These are phyloP conservation scores for Balaenoptera acutorostrata DNA, from an alignment of 2,113 vertebrate species.

Conservation along the genomic window DNA sequence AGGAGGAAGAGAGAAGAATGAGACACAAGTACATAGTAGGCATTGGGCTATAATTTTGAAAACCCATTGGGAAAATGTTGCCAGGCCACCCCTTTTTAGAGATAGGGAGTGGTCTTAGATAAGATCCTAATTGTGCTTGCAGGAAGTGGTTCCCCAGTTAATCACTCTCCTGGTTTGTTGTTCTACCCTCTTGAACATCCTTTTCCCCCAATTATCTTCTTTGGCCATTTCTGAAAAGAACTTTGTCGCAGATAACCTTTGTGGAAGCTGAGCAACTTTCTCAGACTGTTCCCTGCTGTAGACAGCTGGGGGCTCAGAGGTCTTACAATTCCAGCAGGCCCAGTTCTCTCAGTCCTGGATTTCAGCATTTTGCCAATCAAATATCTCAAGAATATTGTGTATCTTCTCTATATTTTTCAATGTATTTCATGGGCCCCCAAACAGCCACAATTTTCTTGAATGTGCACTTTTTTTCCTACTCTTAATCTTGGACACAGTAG, in stretches of 20 bases:
- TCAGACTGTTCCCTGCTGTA: not conserved
- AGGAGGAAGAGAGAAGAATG: not conserved
- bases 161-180: not conserved
- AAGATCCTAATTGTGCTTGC: not conserved
- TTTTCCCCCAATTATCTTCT: not conserved
- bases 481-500: not conserved
- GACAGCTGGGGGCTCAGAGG: not conserved
- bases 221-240: not conserved
- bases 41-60: not conserved
- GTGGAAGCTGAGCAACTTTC: not conserved
- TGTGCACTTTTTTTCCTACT: not conserved
- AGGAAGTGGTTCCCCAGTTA: not conserved
- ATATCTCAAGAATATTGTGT: not conserved
- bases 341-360: not conserved
- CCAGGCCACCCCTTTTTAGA: not conserved
- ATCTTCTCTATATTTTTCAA: not conserved
- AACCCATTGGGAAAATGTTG: not conserved
- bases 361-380: not conserved
- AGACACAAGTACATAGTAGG: not conserved
- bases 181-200: not conserved
- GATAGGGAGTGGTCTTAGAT: not conserved
- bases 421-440: not conserved
- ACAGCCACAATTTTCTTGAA: not conserved
- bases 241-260: not conserved
- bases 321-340: not conserved